phyloP scores from a whole-genome alignment of 2,797 vertebrate species.

The Sebastes kiyomatsui region DNA sequence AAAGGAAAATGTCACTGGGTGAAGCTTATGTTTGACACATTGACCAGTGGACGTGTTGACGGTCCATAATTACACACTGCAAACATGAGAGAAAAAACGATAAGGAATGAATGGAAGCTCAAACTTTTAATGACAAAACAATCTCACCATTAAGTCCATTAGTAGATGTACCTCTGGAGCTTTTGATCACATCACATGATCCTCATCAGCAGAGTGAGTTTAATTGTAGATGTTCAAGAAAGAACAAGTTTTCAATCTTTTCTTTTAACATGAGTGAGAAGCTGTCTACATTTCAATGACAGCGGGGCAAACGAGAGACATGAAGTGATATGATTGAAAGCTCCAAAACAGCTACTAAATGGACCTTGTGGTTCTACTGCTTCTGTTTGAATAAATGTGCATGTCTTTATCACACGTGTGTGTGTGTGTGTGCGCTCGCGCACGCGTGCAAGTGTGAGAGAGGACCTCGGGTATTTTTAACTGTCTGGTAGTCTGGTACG shows the following conservation, averaged over 20 bases:
- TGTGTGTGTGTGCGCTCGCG: neutral
- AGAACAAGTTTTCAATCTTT: neutral
- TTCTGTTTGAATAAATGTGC: neutral
- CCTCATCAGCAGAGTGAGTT: neutral
- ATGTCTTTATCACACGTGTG: neutral
- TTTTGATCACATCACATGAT: neutral
- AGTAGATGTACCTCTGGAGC: neutral
- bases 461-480: conserved; percentile 62
- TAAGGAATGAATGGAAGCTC: neutral
- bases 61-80: neutral
- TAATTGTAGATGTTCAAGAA: neutral
- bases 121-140: neutral
- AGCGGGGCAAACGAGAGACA: neutral
- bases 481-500: conserved; percentile 11
- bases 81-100: neutral
- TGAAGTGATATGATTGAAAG: neutral
- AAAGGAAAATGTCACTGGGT: neutral
- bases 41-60: neutral
- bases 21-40: neutral
- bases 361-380: neutral
- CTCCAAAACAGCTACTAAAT: neutral
- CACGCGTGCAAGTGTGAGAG: neutral
- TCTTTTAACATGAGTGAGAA: neutral
- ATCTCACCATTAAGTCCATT: neutral
- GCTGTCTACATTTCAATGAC: neutral